Evolutionary conservation across 2,888 invertebrate genomes (phyloP), one percentile per base, ranked within the genome.

Genomic region (Neria commutata): DNA sequence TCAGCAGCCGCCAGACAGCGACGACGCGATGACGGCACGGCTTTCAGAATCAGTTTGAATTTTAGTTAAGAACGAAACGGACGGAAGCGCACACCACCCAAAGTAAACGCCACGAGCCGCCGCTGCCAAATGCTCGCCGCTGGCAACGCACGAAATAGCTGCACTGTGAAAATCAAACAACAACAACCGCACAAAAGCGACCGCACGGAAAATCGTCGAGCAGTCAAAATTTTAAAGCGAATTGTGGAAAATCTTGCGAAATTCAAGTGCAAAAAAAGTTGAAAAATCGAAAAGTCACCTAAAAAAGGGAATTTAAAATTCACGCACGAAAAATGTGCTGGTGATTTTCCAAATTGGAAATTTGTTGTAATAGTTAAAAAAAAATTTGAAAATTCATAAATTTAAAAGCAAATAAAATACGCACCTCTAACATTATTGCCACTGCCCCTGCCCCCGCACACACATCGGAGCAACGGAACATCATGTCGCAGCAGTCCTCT

Each of bases 31-130:
- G 48, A 25, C 25, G 26, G 8, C 46, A 46, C 61, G 54, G 52
- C 56, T 61, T n/a, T n/a, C n/a, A 56, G 55, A 54, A 66, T 76
- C 69, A 76, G 78, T 77, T 67, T 67, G 66, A 68, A 67, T 72
- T 75, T 51, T 67, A 69, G 66, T 69, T 68, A 72, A 64, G 68
- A 74, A 71, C 72, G 69, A 65, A 70, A 61, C 75, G 75, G 74
- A 71, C 70, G 74, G 65, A 66, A 67, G 59, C 66, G 58, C 63
- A 54, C 53, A 33, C 17, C 61, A 57, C 37, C 29, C 46, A 50
- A 33, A 54, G 34, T 29, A 25, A 25, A 24, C 21, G 24, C 24
- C 14, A n/a, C n/a, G n/a, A n/a, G n/a, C n/a, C n/a, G n/a, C n/a
- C n/a, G n/a, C n/a, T n/a, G n/a, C n/a, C n/a, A n/a, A n/a, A n/a